phyloP scores from a whole-genome alignment of 1,140 invertebrate genomes.

The Branchinecta lindahli region DNA sequence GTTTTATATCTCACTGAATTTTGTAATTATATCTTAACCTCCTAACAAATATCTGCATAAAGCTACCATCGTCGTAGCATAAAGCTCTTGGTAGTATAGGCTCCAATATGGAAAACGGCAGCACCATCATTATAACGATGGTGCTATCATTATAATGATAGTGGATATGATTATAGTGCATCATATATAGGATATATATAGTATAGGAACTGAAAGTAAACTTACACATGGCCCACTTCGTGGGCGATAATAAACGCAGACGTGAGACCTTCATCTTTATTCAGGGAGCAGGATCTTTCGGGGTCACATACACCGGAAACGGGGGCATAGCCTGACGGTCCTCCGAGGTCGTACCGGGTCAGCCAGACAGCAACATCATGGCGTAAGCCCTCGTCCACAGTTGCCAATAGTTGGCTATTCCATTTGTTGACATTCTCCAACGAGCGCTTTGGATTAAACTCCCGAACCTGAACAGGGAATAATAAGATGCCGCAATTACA shows the following conservation, averaged over 20 bases:
- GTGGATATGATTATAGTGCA: not conserved
- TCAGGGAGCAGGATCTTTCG: constrained; percentile 51
- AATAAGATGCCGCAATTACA: too few species aligned
- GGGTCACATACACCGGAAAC: constrained; percentile 56
- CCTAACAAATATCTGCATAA: too few species aligned
- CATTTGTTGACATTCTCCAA: constrained; percentile 58
- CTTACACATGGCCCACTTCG: constrained; percentile 61
- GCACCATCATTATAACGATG: constrained; percentile 9
- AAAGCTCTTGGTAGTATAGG: too few species aligned
- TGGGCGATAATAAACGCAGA: constrained; percentile 67
- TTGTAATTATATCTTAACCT: too few species aligned
- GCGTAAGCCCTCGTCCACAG: constrained; percentile 33
- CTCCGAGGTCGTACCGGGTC: constrained; percentile 51
- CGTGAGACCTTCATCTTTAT: constrained; percentile 57
- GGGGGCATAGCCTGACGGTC: constrained; percentile 62
- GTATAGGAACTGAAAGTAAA: constrained; percentile 20
- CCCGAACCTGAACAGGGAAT: constrained; percentile 33
- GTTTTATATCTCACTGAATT: too few species aligned
- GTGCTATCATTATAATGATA: not conserved
- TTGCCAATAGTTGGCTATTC: constrained; percentile 42
- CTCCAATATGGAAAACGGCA: too few species aligned
- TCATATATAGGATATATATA: not conserved
- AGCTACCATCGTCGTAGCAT: too few species aligned
- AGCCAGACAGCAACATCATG: constrained; percentile 59
- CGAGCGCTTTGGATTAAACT: constrained; percentile 49